phyloP scores from a whole-genome alignment of 64 coral and sea anemone genomes.

The Anthopleura sola region DNA sequence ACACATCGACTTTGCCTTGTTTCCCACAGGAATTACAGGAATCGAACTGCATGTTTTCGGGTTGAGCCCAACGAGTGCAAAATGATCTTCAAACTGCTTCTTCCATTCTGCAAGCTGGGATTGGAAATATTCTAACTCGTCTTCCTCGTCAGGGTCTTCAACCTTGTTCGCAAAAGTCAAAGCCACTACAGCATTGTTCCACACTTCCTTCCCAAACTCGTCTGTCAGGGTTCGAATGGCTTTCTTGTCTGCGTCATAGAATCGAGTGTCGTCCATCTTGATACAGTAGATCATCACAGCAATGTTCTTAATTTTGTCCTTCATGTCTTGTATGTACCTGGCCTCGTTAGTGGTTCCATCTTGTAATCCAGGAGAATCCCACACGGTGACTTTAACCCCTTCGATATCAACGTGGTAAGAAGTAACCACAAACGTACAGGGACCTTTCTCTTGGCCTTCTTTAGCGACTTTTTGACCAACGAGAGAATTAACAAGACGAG shows the following conservation, averaged over 20 bases:
- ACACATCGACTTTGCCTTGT: too few relatives aligned
- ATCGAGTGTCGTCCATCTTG: constrained; percentile 33
- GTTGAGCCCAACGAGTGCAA: neutral
- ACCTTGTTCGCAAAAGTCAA: constrained; percentile 46
- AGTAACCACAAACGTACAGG: neutral
- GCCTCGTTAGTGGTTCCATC: constrained; percentile 8
- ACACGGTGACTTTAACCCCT: constrained; percentile 7
- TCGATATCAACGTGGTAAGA: neutral
- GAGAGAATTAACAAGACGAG: constrained; percentile 31
- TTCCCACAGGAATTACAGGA: too few relatives aligned
- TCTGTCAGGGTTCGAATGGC: constrained; percentile 10
- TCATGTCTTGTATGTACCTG: neutral
- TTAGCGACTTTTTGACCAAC: constrained; percentile 17
- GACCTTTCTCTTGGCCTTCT: neutral
- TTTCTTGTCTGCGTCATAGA: neutral
- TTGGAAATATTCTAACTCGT: neutral
- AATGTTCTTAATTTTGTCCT: neutral
- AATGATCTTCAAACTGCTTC: neutral
- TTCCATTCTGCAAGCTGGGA: neutral
- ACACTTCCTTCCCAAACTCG: neutral
- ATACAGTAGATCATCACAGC: constrained; percentile 35
- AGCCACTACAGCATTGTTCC: neutral
- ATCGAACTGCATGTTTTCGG: neutral
- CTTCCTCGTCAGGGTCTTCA: constrained; percentile 11
- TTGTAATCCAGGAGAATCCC: constrained; percentile 51